Conservation (phyloP, 2,113 vertebrate species). For the Ascaphus truei region DNA sequence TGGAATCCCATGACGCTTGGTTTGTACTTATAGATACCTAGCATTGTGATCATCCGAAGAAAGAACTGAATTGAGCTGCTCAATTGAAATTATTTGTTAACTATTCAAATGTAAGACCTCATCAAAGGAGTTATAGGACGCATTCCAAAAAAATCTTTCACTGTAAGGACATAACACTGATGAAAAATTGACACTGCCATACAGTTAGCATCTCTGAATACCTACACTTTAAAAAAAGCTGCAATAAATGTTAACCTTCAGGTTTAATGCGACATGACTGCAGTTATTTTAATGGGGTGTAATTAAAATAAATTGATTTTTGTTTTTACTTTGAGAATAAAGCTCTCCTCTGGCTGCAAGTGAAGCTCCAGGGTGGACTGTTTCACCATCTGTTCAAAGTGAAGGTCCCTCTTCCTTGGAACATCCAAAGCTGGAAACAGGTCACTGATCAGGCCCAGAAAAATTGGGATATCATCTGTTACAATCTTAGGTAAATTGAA, state of each 20-base stretch:
- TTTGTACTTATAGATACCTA: no score
- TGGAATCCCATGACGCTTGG: no score
- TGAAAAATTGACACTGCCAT: no score
- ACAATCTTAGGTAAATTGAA: constrained; percentile 81
- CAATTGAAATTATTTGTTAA: no score
- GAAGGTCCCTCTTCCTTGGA: constrained; percentile 58
- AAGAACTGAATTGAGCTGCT: no score
- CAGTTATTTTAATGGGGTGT: constrained; percentile 38
- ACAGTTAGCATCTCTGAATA: neutral
- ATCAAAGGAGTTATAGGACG: no score
- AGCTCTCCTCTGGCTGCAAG: constrained; percentile 80
- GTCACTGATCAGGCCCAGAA: constrained; percentile 73
- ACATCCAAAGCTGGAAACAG: constrained; percentile 78
- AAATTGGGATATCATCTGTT: constrained; percentile 75
- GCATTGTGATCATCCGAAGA: no score
- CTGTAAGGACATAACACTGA: no score
- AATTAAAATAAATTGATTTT: constrained; percentile 30
- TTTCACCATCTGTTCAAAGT: constrained; percentile 73
- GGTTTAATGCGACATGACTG: constrained; percentile 10
- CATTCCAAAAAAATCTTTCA: no score
- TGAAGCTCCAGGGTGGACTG: constrained; percentile 69
- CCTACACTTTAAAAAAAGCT: no score
- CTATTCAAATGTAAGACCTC: no score
- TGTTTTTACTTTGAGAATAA: constrained; percentile 75
- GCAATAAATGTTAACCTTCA: constrained; percentile 37